Conservation (phyloP, 2,888 invertebrate genomes). For the Lochmaea crataegi region DNA sequence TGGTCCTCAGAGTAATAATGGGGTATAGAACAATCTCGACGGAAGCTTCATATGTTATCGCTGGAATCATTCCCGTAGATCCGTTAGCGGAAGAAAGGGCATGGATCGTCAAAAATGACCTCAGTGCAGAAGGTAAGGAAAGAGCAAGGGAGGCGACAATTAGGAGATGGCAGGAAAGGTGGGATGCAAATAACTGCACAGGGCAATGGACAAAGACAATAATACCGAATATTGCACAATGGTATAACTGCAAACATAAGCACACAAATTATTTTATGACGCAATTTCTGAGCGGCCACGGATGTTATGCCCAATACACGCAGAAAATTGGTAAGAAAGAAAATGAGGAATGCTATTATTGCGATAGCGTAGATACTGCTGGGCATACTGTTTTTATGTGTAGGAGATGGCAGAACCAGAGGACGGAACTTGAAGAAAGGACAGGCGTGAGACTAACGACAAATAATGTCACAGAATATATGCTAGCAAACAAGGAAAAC, state of each 20-base stretch:
- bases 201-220: not conserved
- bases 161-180: constrained; percentile 6
- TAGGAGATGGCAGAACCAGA: no score
- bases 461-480: no score
- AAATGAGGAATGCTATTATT: not conserved
- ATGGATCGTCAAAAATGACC: not conserved
- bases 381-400: no score
- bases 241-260: not conserved
- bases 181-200: not conserved
- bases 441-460: no score
- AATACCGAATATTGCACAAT: not conserved
- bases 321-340: not conserved
- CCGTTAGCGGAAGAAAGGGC: constrained; percentile 11
- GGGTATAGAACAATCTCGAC: constrained; percentile 39
- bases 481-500: no score
- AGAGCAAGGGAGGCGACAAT: not conserved
- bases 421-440: no score
- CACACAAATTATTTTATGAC: not conserved
- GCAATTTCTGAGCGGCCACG: not conserved
- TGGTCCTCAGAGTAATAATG: constrained; percentile 23
- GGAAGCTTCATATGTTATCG: constrained; percentile 28
- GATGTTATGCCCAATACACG: not conserved
- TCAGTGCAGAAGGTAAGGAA: not conserved
- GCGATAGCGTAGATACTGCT: no score
- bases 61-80: constrained; percentile 29